A percentile compares a stretch with the other conserved stretches of the same genome.
phyloP scores from a whole-genome alignment of 2,888 invertebrate species.

The Cheilosia grossa region DNA sequence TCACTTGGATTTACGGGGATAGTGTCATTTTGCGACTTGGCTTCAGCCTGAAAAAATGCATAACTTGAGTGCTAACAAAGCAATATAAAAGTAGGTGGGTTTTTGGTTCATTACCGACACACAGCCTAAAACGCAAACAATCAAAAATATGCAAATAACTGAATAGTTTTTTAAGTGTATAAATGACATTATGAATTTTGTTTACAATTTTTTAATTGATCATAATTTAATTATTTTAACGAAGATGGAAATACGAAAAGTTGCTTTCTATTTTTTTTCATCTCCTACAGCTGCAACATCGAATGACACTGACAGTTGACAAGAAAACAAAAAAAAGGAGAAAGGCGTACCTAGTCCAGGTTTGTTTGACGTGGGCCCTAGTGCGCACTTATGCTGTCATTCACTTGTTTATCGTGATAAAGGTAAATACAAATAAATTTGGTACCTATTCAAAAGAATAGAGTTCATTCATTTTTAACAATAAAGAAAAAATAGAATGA shows the following conservation, averaged over 20 bases:
- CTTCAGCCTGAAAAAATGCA: constrained; percentile 29
- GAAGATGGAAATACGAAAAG: not conserved
- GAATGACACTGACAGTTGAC: constrained; percentile 1
- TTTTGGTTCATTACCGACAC: constrained; percentile 37
- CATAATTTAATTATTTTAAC: constrained; percentile 43
- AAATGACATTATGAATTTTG: constrained; percentile 36
- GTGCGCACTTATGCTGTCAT: too few relatives aligned
- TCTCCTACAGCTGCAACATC: not conserved
- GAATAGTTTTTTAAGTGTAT: constrained; percentile 23
- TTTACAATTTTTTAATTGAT: constrained; percentile 11
- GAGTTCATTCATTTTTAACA: too few relatives aligned
- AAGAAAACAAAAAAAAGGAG: too few relatives aligned
- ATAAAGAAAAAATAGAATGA: too few relatives aligned
- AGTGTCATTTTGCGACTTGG: constrained; percentile 36
- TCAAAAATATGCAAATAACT: constrained; percentile 9
- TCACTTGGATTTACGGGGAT: constrained; percentile 35
- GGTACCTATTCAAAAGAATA: too few relatives aligned
- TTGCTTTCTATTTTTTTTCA: not conserved
- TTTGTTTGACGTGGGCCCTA: too few relatives aligned
- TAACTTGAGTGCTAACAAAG: constrained; percentile 8
- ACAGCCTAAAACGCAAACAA: constrained; percentile 41
- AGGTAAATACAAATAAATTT: too few relatives aligned
- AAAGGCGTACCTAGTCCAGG: too few relatives aligned
- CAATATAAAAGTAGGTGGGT: not conserved
- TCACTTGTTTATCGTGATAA: too few relatives aligned